Percentiles rank a stretch among this genome's conserved stretches.
Evolutionary conservation across 2,888 invertebrate genomes (phyloP).

Genomic region (Mesochorus sp.): DNA sequence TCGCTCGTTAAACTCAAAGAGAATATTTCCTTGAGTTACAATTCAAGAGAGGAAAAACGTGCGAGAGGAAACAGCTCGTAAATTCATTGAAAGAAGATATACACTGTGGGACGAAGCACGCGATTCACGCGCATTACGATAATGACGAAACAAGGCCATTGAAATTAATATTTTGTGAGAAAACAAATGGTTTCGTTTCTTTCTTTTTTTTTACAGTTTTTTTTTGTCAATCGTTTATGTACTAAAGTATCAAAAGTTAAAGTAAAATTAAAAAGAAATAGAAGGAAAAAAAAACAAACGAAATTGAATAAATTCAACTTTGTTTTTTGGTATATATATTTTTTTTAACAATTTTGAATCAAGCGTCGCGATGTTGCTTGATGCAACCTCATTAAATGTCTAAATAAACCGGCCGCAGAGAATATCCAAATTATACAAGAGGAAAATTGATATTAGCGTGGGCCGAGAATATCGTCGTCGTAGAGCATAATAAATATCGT

Average conservation of each 20-base stretch:
- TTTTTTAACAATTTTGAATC: too few relatives aligned
- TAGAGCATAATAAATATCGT: constrained; percentile 1
- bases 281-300: too few relatives aligned
- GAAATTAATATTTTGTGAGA: background rate
- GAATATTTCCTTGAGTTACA: constrained; percentile 4
- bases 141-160: background rate
- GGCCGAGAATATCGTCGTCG: background rate
- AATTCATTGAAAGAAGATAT: background rate
- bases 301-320: too few relatives aligned
- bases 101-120: background rate
- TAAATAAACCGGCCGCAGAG: background rate
- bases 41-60: background rate
- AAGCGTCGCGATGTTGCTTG: too few relatives aligned
- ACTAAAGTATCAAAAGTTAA: too few relatives aligned
- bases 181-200: background rate
- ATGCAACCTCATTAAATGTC: too few relatives aligned
- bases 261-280: too few relatives aligned
- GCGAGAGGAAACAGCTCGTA: background rate
- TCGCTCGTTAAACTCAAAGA: constrained; percentile 16
- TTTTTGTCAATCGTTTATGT: too few relatives aligned
- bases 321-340: too few relatives aligned
- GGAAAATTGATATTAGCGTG: constrained; percentile 34
- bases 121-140: background rate
- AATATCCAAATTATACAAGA: constrained; percentile 15
- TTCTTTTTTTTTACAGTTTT: background rate